These are phyloP conservation scores for Blera fallax DNA, from an alignment of 2,888 invertebrate species.

Conservation along the genomic window DNA sequence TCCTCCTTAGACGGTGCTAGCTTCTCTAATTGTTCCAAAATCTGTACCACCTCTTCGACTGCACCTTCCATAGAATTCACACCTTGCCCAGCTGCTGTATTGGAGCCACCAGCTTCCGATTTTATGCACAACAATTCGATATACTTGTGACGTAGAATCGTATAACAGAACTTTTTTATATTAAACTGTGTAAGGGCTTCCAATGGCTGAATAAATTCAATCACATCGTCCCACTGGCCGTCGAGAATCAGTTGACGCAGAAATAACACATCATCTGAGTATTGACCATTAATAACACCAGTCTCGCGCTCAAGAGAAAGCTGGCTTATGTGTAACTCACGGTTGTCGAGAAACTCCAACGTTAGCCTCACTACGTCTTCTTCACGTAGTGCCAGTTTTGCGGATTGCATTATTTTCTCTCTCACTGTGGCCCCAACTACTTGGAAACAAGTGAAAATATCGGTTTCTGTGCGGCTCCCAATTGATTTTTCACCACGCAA, in stretches of 20 bases:
- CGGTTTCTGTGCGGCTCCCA: slow-evolving; percentile 1
- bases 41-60: slow-evolving; percentile 96
- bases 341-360: slow-evolving; percentile 92
- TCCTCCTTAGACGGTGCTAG: slow-evolving; percentile 95
- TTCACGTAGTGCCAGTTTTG: slow-evolving; percentile 92
- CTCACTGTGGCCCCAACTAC: slow-evolving; percentile 7
- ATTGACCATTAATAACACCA: slow-evolving; percentile 96
- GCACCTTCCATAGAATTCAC: slow-evolving; percentile 93
- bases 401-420: slow-evolving; percentile 89
- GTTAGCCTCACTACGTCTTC: slow-evolving; percentile 93
- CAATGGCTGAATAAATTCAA: slow-evolving; percentile 97
- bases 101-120: slow-evolving; percentile 92
- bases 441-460: slow-evolving; percentile 41
- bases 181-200: slow-evolving; percentile 92
- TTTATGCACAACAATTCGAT: slow-evolving; percentile 96
- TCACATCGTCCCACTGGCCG: slow-evolving; percentile 98
- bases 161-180: slow-evolving; percentile 91
- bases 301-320: slow-evolving; percentile 96
- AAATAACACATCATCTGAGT: slow-evolving; percentile 96
- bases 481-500: slow-evolving; percentile 60
- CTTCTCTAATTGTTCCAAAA: slow-evolving; percentile 93
- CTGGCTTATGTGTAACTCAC: slow-evolving; percentile 95
- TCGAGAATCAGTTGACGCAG: slow-evolving; percentile 96
- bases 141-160: slow-evolving; percentile 95
- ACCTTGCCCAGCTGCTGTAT: slow-evolving; percentile 89